These are phyloP conservation scores for Acanthurus lineatus DNA, from an alignment of 2,797 vertebrate genomes.

Conservation along the genomic window DNA sequence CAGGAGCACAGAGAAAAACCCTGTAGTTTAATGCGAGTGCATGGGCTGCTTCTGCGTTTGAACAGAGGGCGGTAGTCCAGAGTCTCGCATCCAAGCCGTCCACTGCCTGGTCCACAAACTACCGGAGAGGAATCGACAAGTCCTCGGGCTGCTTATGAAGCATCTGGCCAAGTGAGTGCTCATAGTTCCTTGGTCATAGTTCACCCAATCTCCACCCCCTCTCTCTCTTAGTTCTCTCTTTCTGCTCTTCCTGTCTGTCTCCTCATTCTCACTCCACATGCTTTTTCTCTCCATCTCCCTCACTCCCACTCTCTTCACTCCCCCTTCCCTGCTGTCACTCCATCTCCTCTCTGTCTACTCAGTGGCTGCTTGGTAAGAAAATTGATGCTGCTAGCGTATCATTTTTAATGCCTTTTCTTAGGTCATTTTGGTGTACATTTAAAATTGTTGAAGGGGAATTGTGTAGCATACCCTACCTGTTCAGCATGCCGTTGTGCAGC, in stretches of 20 bases:
- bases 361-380: conserved; percentile 72
- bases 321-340: conserved; percentile 86
- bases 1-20: conserved; percentile 44
- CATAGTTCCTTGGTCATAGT: conserved; percentile 73
- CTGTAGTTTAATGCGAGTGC: conserved; percentile 62
- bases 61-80: conserved; percentile 93
- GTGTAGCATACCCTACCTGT: conserved; percentile 49
- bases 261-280: conserved; percentile 85
- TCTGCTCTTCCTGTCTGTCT: conserved; percentile 82
- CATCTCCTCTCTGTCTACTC: conserved; percentile 80
- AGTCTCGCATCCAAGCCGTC: conserved; percentile 92
- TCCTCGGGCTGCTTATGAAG: conserved; percentile 96
- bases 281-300: conserved; percentile 78
- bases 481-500: conserved; percentile 44
- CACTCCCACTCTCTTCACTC: conserved; percentile 85
- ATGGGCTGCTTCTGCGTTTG: conserved; percentile 57
- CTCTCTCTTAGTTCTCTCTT: conserved; percentile 65
- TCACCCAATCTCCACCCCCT: conserved; percentile 70
- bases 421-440: conserved; percentile 53
- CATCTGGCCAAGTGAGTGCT: conserved; percentile 96
- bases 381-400: conserved; percentile 58
- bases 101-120: conserved; percentile 97
- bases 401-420: conserved; percentile 46
- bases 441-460: conserved; percentile 44
- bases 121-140: conserved; percentile 95